Evolutionary conservation across 1,140 invertebrate species (phyloP).

Genomic region (Samia ricini): DNA sequence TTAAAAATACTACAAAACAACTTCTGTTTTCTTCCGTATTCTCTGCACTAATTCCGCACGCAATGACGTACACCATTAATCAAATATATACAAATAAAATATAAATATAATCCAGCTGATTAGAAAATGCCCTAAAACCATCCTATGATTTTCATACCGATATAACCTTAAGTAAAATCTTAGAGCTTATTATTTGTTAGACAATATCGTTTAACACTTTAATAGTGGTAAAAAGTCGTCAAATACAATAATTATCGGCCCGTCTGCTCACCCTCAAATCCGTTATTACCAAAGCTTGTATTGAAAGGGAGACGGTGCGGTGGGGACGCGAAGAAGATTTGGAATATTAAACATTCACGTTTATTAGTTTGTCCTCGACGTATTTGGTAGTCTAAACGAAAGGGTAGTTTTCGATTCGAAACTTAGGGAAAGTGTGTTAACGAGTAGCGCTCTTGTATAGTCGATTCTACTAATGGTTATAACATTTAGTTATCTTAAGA

Average conservation of each 20-base stretch:
- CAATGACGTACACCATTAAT: too few species aligned
- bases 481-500: slow-evolving; percentile 31
- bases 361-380: slow-evolving; percentile 75
- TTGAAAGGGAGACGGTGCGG: slow-evolving; percentile 55
- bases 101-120: too few species aligned
- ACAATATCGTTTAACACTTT: too few species aligned
- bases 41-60: too few species aligned
- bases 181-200: too few species aligned
- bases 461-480: slow-evolving; percentile 67
- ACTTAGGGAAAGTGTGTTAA: slow-evolving; percentile 73
- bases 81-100: too few species aligned
- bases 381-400: slow-evolving; percentile 66
- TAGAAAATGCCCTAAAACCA: too few species aligned
- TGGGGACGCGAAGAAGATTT: slow-evolving; percentile 56
- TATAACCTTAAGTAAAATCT: too few species aligned
- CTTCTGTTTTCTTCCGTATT: too few species aligned
- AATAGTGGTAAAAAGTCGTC: slow-evolving; percentile 11
- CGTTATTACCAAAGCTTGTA: slow-evolving; percentile 70
- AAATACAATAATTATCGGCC: not conserved
- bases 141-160: too few species aligned
- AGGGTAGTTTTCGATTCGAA: slow-evolving; percentile 65
- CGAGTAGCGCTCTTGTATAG: slow-evolving; percentile 58
- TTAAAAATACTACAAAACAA: too few species aligned
- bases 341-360: slow-evolving; percentile 76
- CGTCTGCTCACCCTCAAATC: slow-evolving; percentile 10